phyloP scores from a whole-genome alignment of 2,888 invertebrate genomes.

The Hirtodrosophila cameraria region DNA sequence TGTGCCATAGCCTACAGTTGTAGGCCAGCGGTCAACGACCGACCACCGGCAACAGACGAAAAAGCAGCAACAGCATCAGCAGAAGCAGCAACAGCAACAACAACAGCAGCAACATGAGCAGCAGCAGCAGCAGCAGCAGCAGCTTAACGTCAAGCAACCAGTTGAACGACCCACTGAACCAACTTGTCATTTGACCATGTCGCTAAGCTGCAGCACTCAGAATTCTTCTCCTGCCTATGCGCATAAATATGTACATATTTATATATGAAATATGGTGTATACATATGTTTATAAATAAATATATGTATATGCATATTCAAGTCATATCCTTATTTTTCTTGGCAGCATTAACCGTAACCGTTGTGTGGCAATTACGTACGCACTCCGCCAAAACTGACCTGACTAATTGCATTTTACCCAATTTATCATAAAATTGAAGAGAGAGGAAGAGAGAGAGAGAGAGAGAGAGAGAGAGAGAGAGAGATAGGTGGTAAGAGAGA shows the following conservation, averaged over 20 bases:
- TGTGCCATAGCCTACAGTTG: conserved; percentile 69
- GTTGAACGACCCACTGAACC: conserved; percentile 76
- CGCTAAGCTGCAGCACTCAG: conserved; percentile 43
- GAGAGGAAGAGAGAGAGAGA: background rate
- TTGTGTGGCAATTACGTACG: conserved; percentile 41
- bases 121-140: conserved; percentile 5
- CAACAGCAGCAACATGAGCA: conserved; percentile 22
- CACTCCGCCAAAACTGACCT: conserved; percentile 32
- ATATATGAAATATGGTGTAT: background rate
- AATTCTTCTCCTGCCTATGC: conserved; percentile 21
- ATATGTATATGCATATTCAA: background rate
- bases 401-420: conserved; percentile 65
- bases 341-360: conserved; percentile 25
- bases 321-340: conserved; percentile 29
- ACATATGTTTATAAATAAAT: background rate
- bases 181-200: conserved; percentile 75
- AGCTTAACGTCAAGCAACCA: conserved; percentile 55
- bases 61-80: conserved; percentile 27
- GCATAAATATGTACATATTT: background rate
- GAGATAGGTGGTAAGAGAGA: background rate
- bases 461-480: background rate
- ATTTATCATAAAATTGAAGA: conserved; percentile 50
- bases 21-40: conserved; percentile 76
- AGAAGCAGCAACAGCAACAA: conserved; percentile 19
- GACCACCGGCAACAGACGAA: conserved; percentile 35